These are phyloP conservation scores for Hippopotamus amphibius DNA, from an alignment of 2,113 vertebrate species.

Conservation along the genomic window DNA sequence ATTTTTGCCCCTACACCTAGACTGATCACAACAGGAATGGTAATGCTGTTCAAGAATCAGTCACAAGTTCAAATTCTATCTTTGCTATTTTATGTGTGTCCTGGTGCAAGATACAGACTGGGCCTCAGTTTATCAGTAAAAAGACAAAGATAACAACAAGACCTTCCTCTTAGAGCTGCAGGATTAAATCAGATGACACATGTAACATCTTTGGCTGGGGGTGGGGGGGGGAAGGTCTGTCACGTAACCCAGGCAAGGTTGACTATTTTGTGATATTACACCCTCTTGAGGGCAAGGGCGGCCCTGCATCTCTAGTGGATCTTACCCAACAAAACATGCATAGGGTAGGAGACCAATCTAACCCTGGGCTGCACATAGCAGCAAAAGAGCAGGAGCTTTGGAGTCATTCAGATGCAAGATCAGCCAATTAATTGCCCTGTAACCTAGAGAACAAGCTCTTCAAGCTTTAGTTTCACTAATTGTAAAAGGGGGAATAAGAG, in stretches of 20 bases:
- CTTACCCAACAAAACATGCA: not conserved
- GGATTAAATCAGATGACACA: conserved; percentile 22
- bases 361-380: not conserved
- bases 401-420: not conserved
- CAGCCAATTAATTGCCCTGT: not conserved
- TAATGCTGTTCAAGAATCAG: not conserved
- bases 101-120: not conserved
- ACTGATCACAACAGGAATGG: not conserved
- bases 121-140: conserved; percentile 29
- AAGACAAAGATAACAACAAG: not conserved
- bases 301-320: not conserved
- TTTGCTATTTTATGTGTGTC: not conserved
- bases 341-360: not conserved
- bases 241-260: not conserved
- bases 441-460: not conserved
- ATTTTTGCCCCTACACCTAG: not conserved
- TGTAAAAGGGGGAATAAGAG: not conserved
- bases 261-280: not conserved
- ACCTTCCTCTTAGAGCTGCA: not conserved
- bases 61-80: not conserved
- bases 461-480: not conserved
- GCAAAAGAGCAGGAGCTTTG: not conserved
- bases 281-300: not conserved
- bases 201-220: not conserved
- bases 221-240: not conserved